phyloP scores from a whole-genome alignment of 2,113 vertebrate genomes.

The Hydrolagus affinis region DNA sequence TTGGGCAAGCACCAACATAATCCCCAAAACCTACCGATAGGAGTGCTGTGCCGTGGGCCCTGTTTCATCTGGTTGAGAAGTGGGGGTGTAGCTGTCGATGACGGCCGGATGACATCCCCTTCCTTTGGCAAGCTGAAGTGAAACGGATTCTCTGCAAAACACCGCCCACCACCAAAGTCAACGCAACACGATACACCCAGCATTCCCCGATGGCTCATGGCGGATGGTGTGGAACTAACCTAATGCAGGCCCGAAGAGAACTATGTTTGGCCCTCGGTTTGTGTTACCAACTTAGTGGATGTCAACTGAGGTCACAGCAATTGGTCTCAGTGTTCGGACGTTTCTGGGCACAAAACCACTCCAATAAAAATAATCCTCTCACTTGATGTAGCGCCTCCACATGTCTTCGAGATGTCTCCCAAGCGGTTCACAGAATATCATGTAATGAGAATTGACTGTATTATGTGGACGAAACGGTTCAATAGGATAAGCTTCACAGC shows the following conservation, averaged over 20 bases:
- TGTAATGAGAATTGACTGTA: too few species aligned
- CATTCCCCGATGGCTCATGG: too few species aligned
- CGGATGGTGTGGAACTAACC: background rate
- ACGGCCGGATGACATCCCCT: slow-evolving; percentile 68
- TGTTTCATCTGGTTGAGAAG: slow-evolving; percentile 74
- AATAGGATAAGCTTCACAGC: too few species aligned
- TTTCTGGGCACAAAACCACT: background rate
- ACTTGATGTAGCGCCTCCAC: slow-evolving; percentile 36
- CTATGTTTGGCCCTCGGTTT: background rate
- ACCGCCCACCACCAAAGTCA: background rate
- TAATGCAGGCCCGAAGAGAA: background rate
- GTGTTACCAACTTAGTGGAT: background rate
- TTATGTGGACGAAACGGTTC: too few species aligned
- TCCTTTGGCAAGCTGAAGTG: slow-evolving; percentile 83
- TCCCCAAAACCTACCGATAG: slow-evolving; percentile 72
- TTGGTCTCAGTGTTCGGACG: background rate
- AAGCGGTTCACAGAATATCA: too few species aligned
- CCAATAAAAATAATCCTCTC: slow-evolving; percentile 28
- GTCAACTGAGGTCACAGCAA: slow-evolving; percentile 34
- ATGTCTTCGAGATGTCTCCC: background rate
- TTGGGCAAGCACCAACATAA: background rate
- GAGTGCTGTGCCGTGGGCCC: slow-evolving; percentile 89
- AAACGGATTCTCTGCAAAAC: slow-evolving; percentile 66
- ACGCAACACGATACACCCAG: background rate
- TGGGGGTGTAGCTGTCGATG: slow-evolving; percentile 67